Evolutionary conservation across 2,888 invertebrate species (phyloP).

Genomic region (Nudaria mundana): DNA sequence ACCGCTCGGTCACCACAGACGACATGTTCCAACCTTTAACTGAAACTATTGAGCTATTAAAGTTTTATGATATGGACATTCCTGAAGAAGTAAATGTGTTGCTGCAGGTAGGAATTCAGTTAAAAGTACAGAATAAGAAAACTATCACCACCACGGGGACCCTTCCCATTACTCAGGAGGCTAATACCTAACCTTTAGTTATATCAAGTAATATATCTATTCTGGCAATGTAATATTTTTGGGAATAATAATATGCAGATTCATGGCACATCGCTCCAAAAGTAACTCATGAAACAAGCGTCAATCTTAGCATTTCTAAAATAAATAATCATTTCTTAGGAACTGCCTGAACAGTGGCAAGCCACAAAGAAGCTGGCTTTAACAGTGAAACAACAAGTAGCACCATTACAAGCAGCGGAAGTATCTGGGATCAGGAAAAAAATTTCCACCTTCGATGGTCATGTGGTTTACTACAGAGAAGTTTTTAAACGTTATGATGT

Average conservation of each 20-base stretch:
- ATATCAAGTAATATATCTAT: too few relatives aligned
- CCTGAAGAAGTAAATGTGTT: conserved; percentile 97
- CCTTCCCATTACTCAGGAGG: not conserved
- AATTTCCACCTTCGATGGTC: conserved; percentile 91
- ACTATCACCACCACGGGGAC: not conserved
- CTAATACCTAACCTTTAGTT: too few relatives aligned
- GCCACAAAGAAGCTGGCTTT: conserved; percentile 95
- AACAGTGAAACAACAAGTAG: conserved; percentile 96
- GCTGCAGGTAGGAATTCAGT: conserved; percentile 80
- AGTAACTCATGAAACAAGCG: not conserved
- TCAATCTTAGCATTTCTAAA: too few relatives aligned
- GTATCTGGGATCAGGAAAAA: conserved; percentile 94
- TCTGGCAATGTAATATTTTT: too few relatives aligned
- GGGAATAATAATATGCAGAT: too few relatives aligned
- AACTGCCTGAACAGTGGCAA: conserved; percentile 97
- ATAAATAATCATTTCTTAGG: conserved; percentile 83
- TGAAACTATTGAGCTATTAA: conserved; percentile 94
- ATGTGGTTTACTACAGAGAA: conserved; percentile 92
- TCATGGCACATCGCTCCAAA: not conserved
- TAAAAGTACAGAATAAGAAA: not conserved
- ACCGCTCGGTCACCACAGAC: conserved; percentile 92
- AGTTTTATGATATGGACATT: conserved; percentile 97
- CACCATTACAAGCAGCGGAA: conserved; percentile 96
- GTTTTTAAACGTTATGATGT: conserved; percentile 88
- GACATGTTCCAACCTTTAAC: conserved; percentile 97